Evolutionary conservation across 2,888 invertebrate genomes (phyloP), one percentile per base, ranked within the genome.

Genomic region (Oligia fasciuncula): DNA sequence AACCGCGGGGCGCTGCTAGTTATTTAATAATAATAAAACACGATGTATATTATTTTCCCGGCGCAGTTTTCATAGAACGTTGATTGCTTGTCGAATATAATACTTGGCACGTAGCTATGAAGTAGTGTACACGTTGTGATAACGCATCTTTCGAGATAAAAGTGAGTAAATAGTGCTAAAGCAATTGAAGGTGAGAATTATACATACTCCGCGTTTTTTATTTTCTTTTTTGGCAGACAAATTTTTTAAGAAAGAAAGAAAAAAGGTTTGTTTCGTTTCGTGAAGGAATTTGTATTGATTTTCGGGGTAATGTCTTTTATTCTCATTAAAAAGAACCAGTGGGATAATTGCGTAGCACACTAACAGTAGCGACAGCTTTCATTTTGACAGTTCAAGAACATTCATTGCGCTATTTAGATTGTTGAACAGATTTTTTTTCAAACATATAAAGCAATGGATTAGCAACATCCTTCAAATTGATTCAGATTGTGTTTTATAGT

Each of bases 91-190:
- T 82, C 78, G 86, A 80, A 78, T 83, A 79, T 63, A 62, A 74
- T 87, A 88, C 77, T 88, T 79, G 79, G 66, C 68, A 35, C 51
- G 74, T 77, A 71, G 69, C 79, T 63, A 76, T 79, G 76, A 40
- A 74, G 74, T 73, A 67, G 79, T 76, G 72, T 74, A 81, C 87
- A 81, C 87, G 88, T 73, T 77, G 79, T 80, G 84, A 85, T 85
- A 88, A 85, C 35, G 57, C 73, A 81, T 78, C 81, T 81, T 76
- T 70, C 49, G n/a, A 85, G 89, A 89, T 88, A 87, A 74, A 72
- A 79, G 6, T 73, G 80, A 81, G 83, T 80, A 84, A 80, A 81
- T 75, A 85, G 69, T 80, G 76, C 29, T 75, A 29, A 69, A 74
- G 78, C 70, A 76, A 81, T 75, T 82, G 72, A 78, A 88, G 80